These are phyloP conservation scores for Poecile montanus DNA, from an alignment of 2,797 vertebrate genomes.

Conservation along the genomic window DNA sequence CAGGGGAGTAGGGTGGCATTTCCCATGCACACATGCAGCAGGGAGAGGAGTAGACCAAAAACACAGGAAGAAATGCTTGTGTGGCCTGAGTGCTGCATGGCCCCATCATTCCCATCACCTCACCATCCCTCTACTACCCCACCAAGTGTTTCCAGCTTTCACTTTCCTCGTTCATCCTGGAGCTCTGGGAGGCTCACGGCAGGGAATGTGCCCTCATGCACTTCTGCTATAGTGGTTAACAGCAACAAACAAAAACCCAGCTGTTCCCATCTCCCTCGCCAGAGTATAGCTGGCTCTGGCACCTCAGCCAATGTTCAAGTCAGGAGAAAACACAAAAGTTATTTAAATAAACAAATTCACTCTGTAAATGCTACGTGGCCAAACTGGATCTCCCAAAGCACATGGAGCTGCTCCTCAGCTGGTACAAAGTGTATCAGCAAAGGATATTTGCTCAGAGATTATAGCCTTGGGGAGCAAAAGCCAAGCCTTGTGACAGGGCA, in stretches of 20 bases:
- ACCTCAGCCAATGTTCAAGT: neutral
- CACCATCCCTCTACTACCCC: neutral
- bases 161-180: neutral
- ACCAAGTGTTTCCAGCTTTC: neutral
- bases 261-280: neutral
- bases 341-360: neutral
- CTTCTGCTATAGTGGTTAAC: neutral
- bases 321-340: neutral
- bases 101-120: neutral
- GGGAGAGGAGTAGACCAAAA: neutral
- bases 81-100: neutral
- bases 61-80: accelerated
- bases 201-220: accelerated
- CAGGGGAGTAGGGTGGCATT: neutral
- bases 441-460: neutral
- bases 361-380: neutral
- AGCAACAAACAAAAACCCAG: neutral
- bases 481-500: neutral
- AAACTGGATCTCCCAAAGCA: neutral
- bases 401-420: neutral
- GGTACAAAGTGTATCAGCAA: neutral
- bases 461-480: neutral
- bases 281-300: neutral
- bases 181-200: neutral
- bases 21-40: neutral